Evolutionary conservation across 2,113 vertebrate species (phyloP), one percentile per base, ranked within the genome.

Genomic region (Xenotilapia flavipinnis): DNA sequence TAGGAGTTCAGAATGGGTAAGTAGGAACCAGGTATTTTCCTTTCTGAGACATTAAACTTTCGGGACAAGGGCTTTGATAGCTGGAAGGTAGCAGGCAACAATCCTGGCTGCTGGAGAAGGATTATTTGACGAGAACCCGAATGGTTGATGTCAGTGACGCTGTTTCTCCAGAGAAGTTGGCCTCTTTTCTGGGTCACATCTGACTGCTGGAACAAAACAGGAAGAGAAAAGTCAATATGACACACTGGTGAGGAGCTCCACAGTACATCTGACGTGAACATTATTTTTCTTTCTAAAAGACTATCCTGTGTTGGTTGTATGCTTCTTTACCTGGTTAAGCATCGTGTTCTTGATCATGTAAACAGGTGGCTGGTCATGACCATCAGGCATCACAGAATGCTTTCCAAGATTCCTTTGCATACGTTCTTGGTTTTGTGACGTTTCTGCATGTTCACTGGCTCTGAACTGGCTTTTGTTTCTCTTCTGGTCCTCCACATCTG

Each of bases 1-100:
- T 96, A 96, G 65, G 96, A 95, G 82, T 93, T 96, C 17, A 95
- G 92, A 49, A 95, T 95, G 6, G 96, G 96, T 2, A 95, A 86
- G 84, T 95, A 95, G 4, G 90, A 80, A 53, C 47, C 70, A 49
- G 89, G 94, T 47, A 45, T 79, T 83, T 91, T 94, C 88, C 88
- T 94, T 23, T 54, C 81, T 7, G 86, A 81, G 28, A 54, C 4
- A 14, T 42, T 83, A n/a, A 79, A 62, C 49, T 81, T 94, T 21
- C 7, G 38, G 5, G 84, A 56, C 36, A 56, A 31, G 6, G 90
- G n/a, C 81, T 86, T 94, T 19, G 81, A 87, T 15, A 80, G 79
- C 13, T 91, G 88, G 33, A 81, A 6, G n/a, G 85, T 15, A 55
- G 79, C 21, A 3, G 86, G 86, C 80, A 70, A 36, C 42, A 91